A percentile compares a stretch with the other conserved stretches of the same genome.
phyloP scores from a whole-genome alignment of 2,797 vertebrate genomes.

The Enteromius viviparus region DNA sequence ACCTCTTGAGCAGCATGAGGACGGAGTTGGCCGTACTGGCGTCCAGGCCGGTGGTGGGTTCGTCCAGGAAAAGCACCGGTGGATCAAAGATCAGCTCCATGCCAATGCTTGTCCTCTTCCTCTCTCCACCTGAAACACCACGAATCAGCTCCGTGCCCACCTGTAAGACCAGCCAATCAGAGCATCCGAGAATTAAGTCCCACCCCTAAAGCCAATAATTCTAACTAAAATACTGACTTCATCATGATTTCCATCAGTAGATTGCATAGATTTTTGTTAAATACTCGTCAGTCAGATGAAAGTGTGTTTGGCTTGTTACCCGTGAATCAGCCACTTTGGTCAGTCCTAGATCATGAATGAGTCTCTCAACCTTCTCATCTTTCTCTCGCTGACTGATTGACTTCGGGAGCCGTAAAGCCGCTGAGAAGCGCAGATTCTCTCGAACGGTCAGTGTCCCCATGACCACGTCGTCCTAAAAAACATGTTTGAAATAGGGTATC shows the following conservation, averaged over 20 bases:
- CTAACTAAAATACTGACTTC: background rate
- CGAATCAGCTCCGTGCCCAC: slow-evolving; percentile 83
- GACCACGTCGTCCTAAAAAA: slow-evolving; percentile 89
- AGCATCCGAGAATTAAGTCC: background rate
- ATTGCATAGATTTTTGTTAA: no score
- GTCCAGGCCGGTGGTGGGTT: slow-evolving; percentile 83
- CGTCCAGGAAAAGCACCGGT: slow-evolving; percentile 82
- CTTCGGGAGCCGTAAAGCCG: slow-evolving; percentile 86
- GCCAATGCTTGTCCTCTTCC: slow-evolving; percentile 85
- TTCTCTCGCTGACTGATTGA: slow-evolving; percentile 79
- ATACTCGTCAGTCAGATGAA: background rate
- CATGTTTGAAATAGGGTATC: background rate
- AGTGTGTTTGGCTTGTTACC: slow-evolving; percentile 71
- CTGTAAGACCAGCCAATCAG: slow-evolving; percentile 63
- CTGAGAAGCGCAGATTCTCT: slow-evolving; percentile 93
- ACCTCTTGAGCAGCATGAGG: slow-evolving; percentile 83
- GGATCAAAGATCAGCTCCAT: slow-evolving; percentile 86
- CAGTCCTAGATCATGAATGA: slow-evolving; percentile 89
- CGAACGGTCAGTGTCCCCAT: slow-evolving; percentile 94
- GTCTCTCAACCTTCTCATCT: slow-evolving; percentile 77
- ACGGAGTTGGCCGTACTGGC: slow-evolving; percentile 82
- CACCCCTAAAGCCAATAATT: background rate
- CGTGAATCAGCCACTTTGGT: slow-evolving; percentile 87
- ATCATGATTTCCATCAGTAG: no score
- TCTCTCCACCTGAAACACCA: slow-evolving; percentile 81